phyloP scores from a whole-genome alignment of 2,797 vertebrate species.

The Takifugu rubripes region DNA sequence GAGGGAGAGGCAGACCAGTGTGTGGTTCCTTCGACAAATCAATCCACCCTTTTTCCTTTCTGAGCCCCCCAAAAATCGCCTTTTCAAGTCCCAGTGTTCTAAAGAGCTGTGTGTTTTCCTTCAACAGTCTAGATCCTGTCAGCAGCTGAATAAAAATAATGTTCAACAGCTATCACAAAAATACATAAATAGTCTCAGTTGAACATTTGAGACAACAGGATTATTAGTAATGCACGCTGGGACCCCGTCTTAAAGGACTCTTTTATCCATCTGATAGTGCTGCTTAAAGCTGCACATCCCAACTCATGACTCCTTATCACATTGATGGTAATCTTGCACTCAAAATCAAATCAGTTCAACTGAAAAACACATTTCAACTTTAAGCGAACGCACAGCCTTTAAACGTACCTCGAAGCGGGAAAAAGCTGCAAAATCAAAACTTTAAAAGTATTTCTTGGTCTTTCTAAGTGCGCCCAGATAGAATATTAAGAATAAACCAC shows the following conservation, averaged over 20 bases:
- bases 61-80: conserved; percentile 3
- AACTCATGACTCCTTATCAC: conserved; percentile 40
- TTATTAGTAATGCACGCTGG: no score
- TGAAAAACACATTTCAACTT: conserved; percentile 23
- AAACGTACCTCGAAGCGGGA: conserved; percentile 20
- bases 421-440: not conserved
- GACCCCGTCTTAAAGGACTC: no score
- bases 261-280: no score
- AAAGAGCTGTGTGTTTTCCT: conserved; percentile 26
- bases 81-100: conserved; percentile 9
- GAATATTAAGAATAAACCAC: no score
- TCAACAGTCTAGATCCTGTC: conserved; percentile 16
- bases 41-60: conserved; percentile 10
- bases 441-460: not conserved
- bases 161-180: no score
- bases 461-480: no score
- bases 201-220: no score
- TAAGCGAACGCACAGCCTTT: conserved; percentile 10
- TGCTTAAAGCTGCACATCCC: no score
- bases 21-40: conserved; percentile 36
- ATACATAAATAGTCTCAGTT: no score
- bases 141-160: not conserved
- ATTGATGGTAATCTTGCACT: conserved; percentile 23
- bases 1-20: conserved; percentile 3
- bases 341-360: conserved; percentile 15